phyloP scores from a whole-genome alignment of 1,140 invertebrate species.

The Chironomus tepperi region DNA sequence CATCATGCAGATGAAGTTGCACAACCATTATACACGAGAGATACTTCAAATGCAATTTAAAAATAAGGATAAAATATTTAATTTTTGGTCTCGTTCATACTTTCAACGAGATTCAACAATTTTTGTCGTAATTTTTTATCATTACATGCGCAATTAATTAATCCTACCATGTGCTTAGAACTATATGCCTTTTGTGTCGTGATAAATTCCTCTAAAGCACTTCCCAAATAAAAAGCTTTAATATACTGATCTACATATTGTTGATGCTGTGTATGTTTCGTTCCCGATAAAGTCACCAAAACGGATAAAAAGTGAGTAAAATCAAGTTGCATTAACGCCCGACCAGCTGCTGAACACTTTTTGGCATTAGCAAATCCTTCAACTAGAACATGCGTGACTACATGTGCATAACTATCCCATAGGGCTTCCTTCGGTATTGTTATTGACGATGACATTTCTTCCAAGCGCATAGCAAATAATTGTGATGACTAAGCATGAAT shows the following conservation, averaged over 20 bases:
- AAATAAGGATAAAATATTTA: background rate
- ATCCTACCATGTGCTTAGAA: constrained; percentile 69
- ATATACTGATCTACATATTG: constrained; percentile 91
- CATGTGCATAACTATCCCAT: constrained; percentile 80
- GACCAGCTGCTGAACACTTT: constrained; percentile 92
- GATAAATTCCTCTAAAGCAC: constrained; percentile 81
- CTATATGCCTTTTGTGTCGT: constrained; percentile 75
- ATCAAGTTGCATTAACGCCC: constrained; percentile 96
- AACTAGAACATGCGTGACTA: constrained; percentile 77
- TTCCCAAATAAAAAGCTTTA: constrained; percentile 92
- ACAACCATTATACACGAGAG: background rate
- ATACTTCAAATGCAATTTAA: background rate
- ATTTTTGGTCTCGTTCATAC: constrained; percentile 26
- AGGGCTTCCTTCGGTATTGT: constrained; percentile 62
- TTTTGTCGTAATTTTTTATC: constrained; percentile 78
- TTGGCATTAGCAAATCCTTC: constrained; percentile 88
- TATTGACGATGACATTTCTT: constrained; percentile 56
- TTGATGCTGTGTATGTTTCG: constrained; percentile 77
- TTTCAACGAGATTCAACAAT: constrained; percentile 62
- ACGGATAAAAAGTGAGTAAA: constrained; percentile 91
- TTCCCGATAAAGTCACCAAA: constrained; percentile 72
- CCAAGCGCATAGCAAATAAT: constrained; percentile 65
- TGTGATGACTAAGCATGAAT: constrained; percentile 58
- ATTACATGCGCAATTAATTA: constrained; percentile 78
- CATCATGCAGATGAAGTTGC: no score